phyloP scores from a whole-genome alignment of 2,113 vertebrate genomes.

The Tapirus terrestris region DNA sequence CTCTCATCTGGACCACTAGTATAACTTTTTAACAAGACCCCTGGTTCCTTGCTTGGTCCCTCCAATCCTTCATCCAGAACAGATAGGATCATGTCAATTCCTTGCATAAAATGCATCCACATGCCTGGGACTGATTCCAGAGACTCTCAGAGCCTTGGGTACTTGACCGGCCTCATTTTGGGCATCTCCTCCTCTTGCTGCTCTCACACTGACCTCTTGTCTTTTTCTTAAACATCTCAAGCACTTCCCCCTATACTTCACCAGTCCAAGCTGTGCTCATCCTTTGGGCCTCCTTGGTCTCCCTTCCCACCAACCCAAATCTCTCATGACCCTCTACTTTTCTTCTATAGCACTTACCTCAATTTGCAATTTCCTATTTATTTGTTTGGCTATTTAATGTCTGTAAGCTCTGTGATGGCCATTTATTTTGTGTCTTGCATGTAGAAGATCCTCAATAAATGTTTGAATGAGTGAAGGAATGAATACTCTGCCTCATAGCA shows the following conservation, averaged over 20 bases:
- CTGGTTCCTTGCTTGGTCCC: not conserved
- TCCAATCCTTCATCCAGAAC: not conserved
- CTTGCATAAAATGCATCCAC: not conserved
- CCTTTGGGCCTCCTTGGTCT: not conserved
- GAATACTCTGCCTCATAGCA: not conserved
- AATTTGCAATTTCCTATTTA: not conserved
- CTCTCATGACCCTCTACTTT: not conserved
- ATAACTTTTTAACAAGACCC: conserved; percentile 16
- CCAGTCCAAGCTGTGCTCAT: not conserved
- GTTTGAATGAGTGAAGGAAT: conserved; percentile 33
- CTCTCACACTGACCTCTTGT: not conserved
- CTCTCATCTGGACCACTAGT: not conserved
- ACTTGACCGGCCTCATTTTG: not conserved
- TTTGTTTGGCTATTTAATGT: not conserved
- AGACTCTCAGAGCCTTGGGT: not conserved
- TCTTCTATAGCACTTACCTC: not conserved
- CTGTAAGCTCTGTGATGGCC: not conserved
- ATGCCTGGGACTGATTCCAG: not conserved
- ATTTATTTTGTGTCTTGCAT: conserved; percentile 16
- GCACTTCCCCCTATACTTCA: not conserved
- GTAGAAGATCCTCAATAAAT: not conserved
- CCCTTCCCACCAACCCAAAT: not conserved
- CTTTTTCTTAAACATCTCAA: not conserved
- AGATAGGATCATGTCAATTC: not conserved
- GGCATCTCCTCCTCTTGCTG: not conserved